Evolutionary conservation across 1,140 invertebrate species (phyloP), one percentile per base, ranked within the genome.

Genomic region (Camponotus vicinus): DNA sequence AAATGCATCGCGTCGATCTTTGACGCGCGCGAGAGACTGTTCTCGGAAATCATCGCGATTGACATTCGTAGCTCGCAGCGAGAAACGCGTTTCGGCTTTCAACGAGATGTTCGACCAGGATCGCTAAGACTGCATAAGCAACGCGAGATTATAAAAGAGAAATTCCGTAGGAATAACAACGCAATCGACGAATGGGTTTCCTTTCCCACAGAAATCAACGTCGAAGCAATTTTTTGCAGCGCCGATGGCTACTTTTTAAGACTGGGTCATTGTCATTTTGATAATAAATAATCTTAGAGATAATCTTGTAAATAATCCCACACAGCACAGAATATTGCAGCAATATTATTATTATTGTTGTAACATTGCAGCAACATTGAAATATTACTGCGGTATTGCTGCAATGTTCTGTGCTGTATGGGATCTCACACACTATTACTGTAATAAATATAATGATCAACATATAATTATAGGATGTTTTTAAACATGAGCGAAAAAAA

Each of bases 1-100:
- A 42, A 42, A 70, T 80, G 66, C 64, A 70, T 42, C 78, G 66
- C 78, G 34, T 18, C 64, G 78, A 80, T 55, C 45, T 55, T 64
- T 6, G 32, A 49, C 32, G n/a, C 37, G 42, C 57, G 21, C 21
- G 21, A 40, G 11, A 34, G 11, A 40, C 9, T 42, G 59, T 32
- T 61, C 55, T 15, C 79, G 40, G 18, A 5, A 59, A n/a, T 32
- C 21, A 13, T n/a, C 18, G 18, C 49, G 77, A 80, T 69, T 70
- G 49, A 40, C 34, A 80, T 80, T 80, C 78, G 78, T 52, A 34
- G 32, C n/a, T 55, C 64, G 77, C 15, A 52, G 0, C 8, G 45
- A 27, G 45, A 15, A 40, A 70, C 77, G 49, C 77, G 63, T 67
- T 64, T 40, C n/a, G 64, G 8, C 9, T 70, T 57, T 57, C 64